Base-by-base conservation (phyloP, 2,888 invertebrate genomes). In the Ophion obscuratus region DNA sequence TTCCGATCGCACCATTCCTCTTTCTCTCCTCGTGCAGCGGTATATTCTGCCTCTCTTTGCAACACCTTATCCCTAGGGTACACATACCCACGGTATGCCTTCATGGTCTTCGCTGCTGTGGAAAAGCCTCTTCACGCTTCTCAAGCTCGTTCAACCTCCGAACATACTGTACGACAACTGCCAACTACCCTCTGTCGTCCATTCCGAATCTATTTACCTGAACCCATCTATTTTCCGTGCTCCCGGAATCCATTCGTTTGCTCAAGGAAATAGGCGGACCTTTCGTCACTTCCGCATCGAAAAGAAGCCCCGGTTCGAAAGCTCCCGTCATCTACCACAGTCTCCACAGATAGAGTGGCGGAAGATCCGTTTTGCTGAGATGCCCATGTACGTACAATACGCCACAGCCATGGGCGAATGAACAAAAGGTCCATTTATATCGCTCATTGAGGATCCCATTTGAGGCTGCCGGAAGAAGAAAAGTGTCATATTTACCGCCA, bases 161-260 rank as follows among this genome's bases (percentile, higher is more conserved):
- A 24, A 64, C 64, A 64, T 27, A 64, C 27, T 11, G 27, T 64
- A 27, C 11, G 64, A 27, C 64, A 64, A 64, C 64, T 27, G 27
- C 27, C 27, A 53, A 14, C 71, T 47, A 62, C 62, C 62, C 40
- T 67, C 17, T 20, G 59, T 73, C 44, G 44, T 67, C 70, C 27
- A 70, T 64, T n/a, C n/a, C 11, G 57, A 70, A 79, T 77, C 77
- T 67, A 62, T 67, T 77, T 73, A 73, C 81, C 27, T 57, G 67
- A 68, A 76, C 27, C 70, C 71, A 77, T 81, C 64, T 77, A 67
- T 67, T 75, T 80, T 70, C 66, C 64, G 40, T 47, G 9, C 40
- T 10, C 31, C 14, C n/a, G 36, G 47, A 77, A 64, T 64, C 70
- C 27, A 44, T 47, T 27, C 9, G 59, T 75, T 76, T 84, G 44